Conservation (phyloP, 2,797 vertebrate species). For the Amblyopsis hoosieri region DNA sequence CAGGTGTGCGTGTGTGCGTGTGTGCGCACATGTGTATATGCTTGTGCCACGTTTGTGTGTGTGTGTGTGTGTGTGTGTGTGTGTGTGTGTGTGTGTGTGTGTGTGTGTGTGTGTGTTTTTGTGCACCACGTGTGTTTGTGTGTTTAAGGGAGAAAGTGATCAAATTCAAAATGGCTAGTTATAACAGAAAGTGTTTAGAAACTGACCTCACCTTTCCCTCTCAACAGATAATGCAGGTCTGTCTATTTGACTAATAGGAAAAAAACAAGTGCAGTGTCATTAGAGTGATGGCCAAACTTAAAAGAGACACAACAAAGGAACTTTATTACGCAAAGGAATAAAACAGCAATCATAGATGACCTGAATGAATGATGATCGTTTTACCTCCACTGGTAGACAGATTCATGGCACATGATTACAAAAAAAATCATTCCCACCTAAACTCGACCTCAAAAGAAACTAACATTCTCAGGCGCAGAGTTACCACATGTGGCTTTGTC, state of each 20-base stretch:
- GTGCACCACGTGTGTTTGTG: not conserved
- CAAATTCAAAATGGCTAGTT: not conserved
- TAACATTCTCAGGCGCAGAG: slow-evolving; percentile 72
- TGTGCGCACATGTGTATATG: not conserved
- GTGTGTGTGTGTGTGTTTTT: slow-evolving; percentile 11
- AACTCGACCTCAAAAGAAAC: slow-evolving; percentile 34
- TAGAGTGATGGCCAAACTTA: slow-evolving; percentile 21
- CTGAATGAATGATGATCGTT: slow-evolving; percentile 58
- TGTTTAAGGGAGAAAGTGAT: slow-evolving; percentile 5
- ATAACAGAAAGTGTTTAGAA: not conserved
- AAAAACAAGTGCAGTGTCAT: slow-evolving; percentile 20
- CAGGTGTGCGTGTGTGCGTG: slow-evolving; percentile 1
- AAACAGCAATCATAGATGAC: slow-evolving; percentile 58
- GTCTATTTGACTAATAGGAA: too few species aligned
- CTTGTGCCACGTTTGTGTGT: slow-evolving; percentile 2
- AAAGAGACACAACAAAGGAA: slow-evolving; percentile 35
- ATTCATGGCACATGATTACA: slow-evolving; percentile 25
- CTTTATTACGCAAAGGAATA: slow-evolving; percentile 20
- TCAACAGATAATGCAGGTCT: too few species aligned
- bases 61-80: slow-evolving; percentile 10
- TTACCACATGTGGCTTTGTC: slow-evolving; percentile 72
- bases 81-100: slow-evolving; percentile 17
- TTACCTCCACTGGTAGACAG: slow-evolving; percentile 20
- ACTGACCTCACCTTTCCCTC: too few species aligned
- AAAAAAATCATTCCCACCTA: slow-evolving; percentile 30